A percentile compares a stretch with the other conserved stretches of the same genome.
phyloP scores from a whole-genome alignment of 2,888 invertebrate genomes.

The Rhagonycha fulva region DNA sequence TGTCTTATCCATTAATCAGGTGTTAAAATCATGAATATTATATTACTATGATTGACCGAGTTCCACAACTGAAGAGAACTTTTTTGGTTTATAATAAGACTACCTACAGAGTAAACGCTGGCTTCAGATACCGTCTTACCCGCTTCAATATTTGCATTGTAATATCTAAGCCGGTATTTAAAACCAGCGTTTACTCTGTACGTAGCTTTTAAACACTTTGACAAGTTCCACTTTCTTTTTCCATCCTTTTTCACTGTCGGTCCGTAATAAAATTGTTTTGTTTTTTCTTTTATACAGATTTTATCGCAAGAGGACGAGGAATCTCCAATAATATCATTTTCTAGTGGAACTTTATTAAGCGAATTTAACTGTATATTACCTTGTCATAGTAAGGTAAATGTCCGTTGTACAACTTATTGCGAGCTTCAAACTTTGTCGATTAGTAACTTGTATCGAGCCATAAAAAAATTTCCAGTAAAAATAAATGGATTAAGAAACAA shows the following conservation, averaged over 20 bases:
- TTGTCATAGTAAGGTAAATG: slow-evolving; percentile 44
- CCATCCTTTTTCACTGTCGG: too few relatives aligned
- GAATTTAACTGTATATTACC: slow-evolving; percentile 58
- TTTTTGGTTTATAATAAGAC: too few relatives aligned
- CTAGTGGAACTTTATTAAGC: slow-evolving; percentile 60
- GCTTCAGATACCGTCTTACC: too few relatives aligned
- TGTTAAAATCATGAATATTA: background rate
- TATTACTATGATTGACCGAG: too few relatives aligned
- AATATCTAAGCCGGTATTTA: too few relatives aligned
- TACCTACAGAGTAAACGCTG: too few relatives aligned
- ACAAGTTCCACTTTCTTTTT: too few relatives aligned
- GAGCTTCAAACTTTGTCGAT: slow-evolving; percentile 59
- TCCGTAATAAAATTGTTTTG: background rate
- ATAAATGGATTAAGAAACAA: slow-evolving; percentile 30
- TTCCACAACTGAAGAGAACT: background rate
- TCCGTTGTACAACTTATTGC: slow-evolving; percentile 60
- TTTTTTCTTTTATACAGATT: background rate
- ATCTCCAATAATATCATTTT: slow-evolving; percentile 61
- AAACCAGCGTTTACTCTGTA: too few relatives aligned
- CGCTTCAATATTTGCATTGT: too few relatives aligned
- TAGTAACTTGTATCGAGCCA: slow-evolving; percentile 55
- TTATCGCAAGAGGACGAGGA: slow-evolving; percentile 61
- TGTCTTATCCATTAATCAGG: too few relatives aligned
- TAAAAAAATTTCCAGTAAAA: slow-evolving; percentile 57
- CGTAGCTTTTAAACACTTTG: too few relatives aligned